A percentile compares a stretch with the other conserved stretches of the same genome.
Conservation (phyloP, 1,140 invertebrate species). For the Platorchestia sp. region DNA sequence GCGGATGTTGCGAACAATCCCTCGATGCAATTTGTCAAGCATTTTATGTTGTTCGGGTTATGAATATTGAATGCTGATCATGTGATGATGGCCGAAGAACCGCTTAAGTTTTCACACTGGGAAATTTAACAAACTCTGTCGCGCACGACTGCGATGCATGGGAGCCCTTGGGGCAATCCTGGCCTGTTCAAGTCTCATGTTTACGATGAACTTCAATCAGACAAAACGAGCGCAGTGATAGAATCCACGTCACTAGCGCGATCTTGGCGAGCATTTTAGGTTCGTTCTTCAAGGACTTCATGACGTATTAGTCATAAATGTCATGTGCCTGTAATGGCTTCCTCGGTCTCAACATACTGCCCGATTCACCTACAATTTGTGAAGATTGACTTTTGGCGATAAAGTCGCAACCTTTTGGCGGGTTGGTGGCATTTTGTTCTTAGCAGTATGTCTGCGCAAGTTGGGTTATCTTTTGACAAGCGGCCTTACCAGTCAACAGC, state of each 20-base stretch:
- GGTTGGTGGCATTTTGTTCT: constrained; percentile 23
- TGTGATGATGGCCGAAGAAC: constrained; percentile 34
- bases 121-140: constrained; percentile 3
- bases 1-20: constrained; percentile 3
- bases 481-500: constrained; percentile 2
- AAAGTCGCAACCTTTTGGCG: constrained; percentile 37
- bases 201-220: constrained; percentile 53
- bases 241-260: constrained; percentile 37
- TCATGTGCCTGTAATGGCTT: constrained; percentile 18
- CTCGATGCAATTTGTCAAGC: constrained; percentile 14
- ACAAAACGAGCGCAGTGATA: constrained; percentile 29
- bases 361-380: constrained; percentile 22
- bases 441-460: constrained; percentile 1
- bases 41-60: constrained; percentile 51
- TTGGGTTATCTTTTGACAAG: constrained; percentile 35
- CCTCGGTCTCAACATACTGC: constrained; percentile 22
- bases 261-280: constrained; percentile 38
- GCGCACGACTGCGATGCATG: constrained; percentile 14
- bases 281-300: constrained; percentile 9
- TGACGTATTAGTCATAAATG: constrained; percentile 48
- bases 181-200: not conserved
- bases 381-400: constrained; percentile 46
- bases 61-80: constrained; percentile 53
- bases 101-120: constrained; percentile 1
- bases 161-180: not conserved